phyloP scores from a whole-genome alignment of 2,888 invertebrate species.

The Antheraea assamensis region DNA sequence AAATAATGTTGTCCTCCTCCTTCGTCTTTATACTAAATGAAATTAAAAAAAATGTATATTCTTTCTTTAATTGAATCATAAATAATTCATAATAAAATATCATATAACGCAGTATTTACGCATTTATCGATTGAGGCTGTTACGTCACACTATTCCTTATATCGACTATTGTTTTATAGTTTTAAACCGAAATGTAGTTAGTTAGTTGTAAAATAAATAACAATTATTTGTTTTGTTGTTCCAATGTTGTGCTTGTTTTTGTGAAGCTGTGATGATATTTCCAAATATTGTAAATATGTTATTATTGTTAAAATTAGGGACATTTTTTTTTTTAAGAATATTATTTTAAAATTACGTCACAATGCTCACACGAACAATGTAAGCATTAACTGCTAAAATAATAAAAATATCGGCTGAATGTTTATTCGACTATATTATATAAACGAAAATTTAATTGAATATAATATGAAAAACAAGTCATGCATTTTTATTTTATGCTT shows the following conservation, averaged over 20 bases:
- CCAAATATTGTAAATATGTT: conserved; percentile 81
- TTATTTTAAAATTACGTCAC: conserved; percentile 65
- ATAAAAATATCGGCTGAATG: conserved; percentile 77
- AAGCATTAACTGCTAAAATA: conserved; percentile 74
- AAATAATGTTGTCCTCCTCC: neutral
- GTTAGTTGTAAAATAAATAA: neutral
- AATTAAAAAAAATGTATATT: neutral
- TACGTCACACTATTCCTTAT: conserved; percentile 39
- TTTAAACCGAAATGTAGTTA: conserved; percentile 48
- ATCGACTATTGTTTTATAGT: conserved; percentile 64
- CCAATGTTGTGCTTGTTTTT: conserved; percentile 78
- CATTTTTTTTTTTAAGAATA: conserved; percentile 38
- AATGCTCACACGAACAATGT: conserved; percentile 75
- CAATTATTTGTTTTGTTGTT: conserved; percentile 68
- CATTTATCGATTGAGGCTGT: conserved; percentile 75
- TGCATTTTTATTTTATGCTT: conserved; percentile 8
- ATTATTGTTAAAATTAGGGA: conserved; percentile 70
- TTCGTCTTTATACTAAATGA: neutral
- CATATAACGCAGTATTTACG: conserved; percentile 70
- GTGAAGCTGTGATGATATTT: conserved; percentile 81
- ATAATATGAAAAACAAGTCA: conserved; percentile 44
- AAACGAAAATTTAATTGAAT: conserved; percentile 78
- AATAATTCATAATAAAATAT: conserved; percentile 23
- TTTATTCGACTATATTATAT: conserved; percentile 80
- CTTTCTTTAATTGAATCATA: conserved; percentile 11